Conservation (phyloP, 2,888 invertebrate genomes). For the Lutraria lutraria region DNA sequence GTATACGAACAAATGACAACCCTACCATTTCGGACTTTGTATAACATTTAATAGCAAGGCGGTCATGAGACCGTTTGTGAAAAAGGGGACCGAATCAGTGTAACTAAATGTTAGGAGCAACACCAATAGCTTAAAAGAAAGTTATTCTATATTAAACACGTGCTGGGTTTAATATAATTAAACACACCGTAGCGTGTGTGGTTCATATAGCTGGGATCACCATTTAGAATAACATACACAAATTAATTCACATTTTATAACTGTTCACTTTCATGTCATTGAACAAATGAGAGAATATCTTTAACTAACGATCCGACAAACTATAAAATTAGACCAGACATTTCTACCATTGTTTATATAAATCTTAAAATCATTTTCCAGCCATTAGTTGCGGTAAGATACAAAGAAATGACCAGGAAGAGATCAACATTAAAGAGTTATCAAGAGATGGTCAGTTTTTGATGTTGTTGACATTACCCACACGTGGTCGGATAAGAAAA, state of each 20-base stretch:
- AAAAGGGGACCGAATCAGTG: no score
- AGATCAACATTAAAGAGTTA: conserved; percentile 51
- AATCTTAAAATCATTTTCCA: conserved; percentile 32
- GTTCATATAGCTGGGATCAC: not conserved
- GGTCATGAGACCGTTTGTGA: no score
- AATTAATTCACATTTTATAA: conserved; percentile 13
- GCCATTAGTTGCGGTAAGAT: conserved; percentile 36
- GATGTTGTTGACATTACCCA: conserved; percentile 35
- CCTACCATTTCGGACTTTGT: no score
- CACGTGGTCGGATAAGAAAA: conserved; percentile 38
- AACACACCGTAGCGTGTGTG: not conserved
- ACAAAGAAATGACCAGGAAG: conserved; percentile 41
- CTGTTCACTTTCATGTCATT: not conserved
- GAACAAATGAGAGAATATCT: not conserved
- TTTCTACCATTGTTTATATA: conserved; percentile 23
- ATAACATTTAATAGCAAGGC: no score
- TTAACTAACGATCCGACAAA: not conserved
- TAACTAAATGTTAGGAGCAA: not conserved
- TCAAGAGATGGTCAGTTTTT: conserved; percentile 37
- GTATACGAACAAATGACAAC: no score
- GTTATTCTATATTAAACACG: not conserved
- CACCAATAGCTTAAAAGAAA: not conserved
- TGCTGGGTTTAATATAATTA: conserved; percentile 7
- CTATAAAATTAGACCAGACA: conserved; percentile 29
- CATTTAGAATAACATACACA: not conserved